These are phyloP conservation scores for Jaculus jaculus DNA, from an alignment of 2,113 vertebrate species.

Conservation along the genomic window DNA sequence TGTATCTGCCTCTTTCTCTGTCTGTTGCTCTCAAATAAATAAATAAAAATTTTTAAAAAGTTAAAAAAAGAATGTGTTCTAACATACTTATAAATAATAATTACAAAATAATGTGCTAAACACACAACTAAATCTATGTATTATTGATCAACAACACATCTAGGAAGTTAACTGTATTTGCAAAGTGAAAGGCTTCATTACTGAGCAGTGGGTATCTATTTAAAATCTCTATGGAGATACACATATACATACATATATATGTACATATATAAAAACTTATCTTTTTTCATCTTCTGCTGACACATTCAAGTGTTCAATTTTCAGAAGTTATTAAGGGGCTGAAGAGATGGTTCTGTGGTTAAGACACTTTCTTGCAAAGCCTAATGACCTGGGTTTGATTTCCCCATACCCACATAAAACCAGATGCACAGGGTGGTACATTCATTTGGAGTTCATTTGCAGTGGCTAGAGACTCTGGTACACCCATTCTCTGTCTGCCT, in stretches of 20 bases:
- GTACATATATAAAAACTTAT: background rate
- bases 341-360: no score
- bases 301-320: background rate
- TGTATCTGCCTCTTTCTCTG: no score
- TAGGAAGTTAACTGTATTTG: background rate
- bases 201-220: background rate
- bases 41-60: no score
- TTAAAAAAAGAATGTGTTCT: background rate
- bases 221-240: background rate
- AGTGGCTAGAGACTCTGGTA: no score
- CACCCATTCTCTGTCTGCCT: no score
- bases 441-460: no score
- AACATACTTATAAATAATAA: background rate
- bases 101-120: background rate
- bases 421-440: no score
- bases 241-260: no score
- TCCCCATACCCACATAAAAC: no score
- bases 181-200: background rate
- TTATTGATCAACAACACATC: background rate
- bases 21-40: no score
- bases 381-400: no score
- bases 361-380: no score
- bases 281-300: background rate
- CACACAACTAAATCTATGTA: background rate
- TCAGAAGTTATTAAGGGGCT: background rate